Conservation (phyloP, 2,113 vertebrate species). For the Syngnathus scovelli region DNA sequence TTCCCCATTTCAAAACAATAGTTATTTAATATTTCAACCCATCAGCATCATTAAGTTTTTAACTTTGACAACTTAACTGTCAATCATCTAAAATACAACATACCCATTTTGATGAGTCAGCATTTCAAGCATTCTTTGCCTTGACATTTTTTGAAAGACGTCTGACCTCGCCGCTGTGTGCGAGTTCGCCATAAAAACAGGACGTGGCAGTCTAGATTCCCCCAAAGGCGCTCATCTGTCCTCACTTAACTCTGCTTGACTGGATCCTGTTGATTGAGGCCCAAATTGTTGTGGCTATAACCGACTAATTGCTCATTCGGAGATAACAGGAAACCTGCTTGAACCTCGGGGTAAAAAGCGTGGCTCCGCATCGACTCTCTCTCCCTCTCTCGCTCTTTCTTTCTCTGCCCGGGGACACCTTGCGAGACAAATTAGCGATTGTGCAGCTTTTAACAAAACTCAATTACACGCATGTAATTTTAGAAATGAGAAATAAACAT, state of each 20-base stretch:
- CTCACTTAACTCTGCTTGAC: constrained; percentile 51
- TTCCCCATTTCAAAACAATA: not conserved
- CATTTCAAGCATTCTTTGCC: not conserved
- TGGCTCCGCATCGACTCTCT: constrained; percentile 8
- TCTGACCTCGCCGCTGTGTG: constrained; percentile 4
- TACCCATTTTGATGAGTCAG: not conserved
- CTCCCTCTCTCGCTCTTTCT: not conserved
- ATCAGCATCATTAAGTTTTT: not conserved
- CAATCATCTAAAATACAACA: not conserved
- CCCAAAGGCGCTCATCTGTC: constrained; percentile 55
- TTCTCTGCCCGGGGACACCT: constrained; percentile 21
- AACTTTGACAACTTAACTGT: constrained; percentile 3
- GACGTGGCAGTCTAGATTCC: constrained; percentile 20
- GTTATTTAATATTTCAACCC: not conserved
- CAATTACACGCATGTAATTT: constrained; percentile 14
- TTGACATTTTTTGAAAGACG: constrained; percentile 7
- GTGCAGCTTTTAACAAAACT: constrained; percentile 29
- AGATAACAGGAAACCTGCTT: constrained; percentile 56
- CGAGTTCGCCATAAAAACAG: not conserved
- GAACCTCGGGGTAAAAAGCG: constrained; percentile 36
- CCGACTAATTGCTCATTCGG: constrained; percentile 63
- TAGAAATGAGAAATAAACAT: not conserved
- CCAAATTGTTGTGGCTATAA: constrained; percentile 57
- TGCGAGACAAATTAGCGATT: constrained; percentile 41
- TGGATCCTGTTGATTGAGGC: constrained; percentile 55